These are phyloP conservation scores for Haliclystus octoradiatus DNA, from an alignment of 30 jellyfish, hydroid and myxozoan genomes.

Conservation along the genomic window DNA sequence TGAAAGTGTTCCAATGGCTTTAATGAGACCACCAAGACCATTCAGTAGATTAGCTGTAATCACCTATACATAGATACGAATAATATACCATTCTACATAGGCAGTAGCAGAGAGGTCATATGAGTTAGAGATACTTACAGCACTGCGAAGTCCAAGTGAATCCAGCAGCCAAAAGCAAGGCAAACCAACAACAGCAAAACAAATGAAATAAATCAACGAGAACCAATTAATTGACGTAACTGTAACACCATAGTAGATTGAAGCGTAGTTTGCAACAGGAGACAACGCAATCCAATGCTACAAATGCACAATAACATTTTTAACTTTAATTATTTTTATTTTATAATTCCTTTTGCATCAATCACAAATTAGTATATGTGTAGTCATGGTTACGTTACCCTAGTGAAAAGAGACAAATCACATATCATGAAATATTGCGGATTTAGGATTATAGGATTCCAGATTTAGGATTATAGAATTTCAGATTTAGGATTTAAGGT, in stretches of 20 bases:
- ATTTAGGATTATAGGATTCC: too few relatives aligned
- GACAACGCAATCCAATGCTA: conserved; percentile 88
- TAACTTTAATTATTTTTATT: too few relatives aligned
- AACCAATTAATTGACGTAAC: conserved; percentile 72
- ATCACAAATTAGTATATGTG: too few relatives aligned
- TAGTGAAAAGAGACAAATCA: too few relatives aligned
- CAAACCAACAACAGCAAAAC: conserved; percentile 43
- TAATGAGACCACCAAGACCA: conserved; percentile 58
- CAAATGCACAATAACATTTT: too few relatives aligned
- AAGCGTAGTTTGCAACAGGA: conserved; percentile 69
- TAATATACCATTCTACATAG: background rate
- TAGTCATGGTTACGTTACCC: too few relatives aligned
- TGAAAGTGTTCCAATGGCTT: conserved; percentile 49
- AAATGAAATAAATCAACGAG: conserved; percentile 58
- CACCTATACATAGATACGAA: conserved; percentile 21
- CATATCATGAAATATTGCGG: too few relatives aligned
- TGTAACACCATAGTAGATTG: conserved; percentile 51
- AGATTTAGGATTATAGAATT: too few relatives aligned
- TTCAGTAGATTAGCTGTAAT: conserved; percentile 63
- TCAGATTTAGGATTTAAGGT: too few relatives aligned
- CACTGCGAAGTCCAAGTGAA: conserved; percentile 56
- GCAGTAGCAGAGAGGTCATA: background rate
- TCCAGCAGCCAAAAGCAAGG: conserved; percentile 84
- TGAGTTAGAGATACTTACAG: conserved; percentile 45
- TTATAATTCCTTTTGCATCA: too few relatives aligned